A percentile compares a stretch with the other conserved stretches of the same genome.
Evolutionary conservation across 1,140 invertebrate genomes (phyloP).

Genomic region (Pseudomyrmex cubaensis): DNA sequence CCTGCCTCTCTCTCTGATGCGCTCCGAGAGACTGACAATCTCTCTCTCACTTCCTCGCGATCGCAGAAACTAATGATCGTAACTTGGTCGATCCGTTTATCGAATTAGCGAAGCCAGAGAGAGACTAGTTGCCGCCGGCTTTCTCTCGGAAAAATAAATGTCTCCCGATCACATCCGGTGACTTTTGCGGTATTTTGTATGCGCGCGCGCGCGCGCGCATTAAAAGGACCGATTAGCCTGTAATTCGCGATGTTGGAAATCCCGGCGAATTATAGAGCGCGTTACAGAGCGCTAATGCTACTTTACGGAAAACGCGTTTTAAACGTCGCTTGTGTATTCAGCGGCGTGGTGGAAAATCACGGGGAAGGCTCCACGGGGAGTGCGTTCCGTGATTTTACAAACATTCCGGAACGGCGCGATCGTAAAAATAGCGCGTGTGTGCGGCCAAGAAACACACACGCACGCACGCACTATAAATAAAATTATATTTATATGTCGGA

Average conservation of each 20-base stretch:
- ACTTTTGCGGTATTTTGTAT: slow-evolving; percentile 8
- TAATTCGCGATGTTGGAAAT: neutral
- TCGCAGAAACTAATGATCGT: slow-evolving; percentile 44
- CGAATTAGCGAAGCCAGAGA: slow-evolving; percentile 40
- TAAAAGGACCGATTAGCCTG: neutral
- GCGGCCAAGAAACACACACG: too few species aligned
- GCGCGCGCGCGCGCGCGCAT: neutral
- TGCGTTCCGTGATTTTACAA: neutral
- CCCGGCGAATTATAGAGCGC: neutral
- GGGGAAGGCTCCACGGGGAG: too few species aligned
- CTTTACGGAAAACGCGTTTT: neutral
- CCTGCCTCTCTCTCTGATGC: slow-evolving; percentile 8
- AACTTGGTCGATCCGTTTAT: slow-evolving; percentile 48
- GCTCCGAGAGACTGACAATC: too few species aligned
- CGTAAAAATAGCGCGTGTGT: too few species aligned
- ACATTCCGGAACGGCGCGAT: neutral
- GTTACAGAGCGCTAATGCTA: neutral
- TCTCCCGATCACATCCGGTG: neutral
- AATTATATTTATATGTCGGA: slow-evolving; percentile 1
- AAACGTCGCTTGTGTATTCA: neutral
- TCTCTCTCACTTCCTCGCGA: neutral
- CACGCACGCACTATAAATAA: neutral
- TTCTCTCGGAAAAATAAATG: slow-evolving; percentile 34
- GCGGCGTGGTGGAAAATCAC: neutral
- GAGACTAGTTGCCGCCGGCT: neutral